Evolutionary conservation across 2,888 invertebrate genomes (phyloP).

Genomic region (Macaria notata): DNA sequence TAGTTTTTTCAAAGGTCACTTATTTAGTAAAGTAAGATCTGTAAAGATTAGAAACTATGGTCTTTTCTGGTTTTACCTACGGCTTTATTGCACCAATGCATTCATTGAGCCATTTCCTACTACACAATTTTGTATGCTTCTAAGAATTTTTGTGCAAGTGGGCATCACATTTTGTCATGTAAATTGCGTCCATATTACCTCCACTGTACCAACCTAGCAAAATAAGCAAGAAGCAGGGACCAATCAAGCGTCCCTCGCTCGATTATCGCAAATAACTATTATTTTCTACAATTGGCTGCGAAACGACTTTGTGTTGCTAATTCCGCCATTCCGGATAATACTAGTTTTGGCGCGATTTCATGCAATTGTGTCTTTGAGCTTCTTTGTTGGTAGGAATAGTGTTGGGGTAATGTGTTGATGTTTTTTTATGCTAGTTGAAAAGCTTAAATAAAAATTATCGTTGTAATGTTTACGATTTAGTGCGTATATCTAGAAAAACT

Average conservation of each 20-base stretch:
- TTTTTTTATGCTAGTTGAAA: too few species aligned
- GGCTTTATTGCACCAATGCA: too few species aligned
- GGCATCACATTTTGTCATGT: neutral
- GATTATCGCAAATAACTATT: constrained; percentile 78
- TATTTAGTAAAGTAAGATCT: too few species aligned
- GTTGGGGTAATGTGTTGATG: neutral
- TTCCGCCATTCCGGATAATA: constrained; percentile 65
- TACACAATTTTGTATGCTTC: too few species aligned
- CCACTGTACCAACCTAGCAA: constrained; percentile 39
- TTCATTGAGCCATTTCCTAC: too few species aligned
- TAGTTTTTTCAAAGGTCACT: too few species aligned
- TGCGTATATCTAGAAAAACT: too few species aligned
- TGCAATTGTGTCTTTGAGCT: constrained; percentile 29
- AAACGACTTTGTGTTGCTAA: constrained; percentile 73
- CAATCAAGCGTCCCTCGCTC: constrained; percentile 78
- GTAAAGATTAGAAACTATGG: too few species aligned
- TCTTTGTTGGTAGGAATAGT: neutral
- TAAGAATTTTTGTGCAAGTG: too few species aligned
- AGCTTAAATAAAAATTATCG: too few species aligned
- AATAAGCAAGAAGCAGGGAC: constrained; percentile 66
- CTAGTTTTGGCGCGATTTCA: constrained; percentile 56
- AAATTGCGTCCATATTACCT: neutral
- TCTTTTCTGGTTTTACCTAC: too few species aligned
- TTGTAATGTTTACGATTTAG: too few species aligned
- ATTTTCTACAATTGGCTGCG: constrained; percentile 68